Percentiles rank a stretch among this genome's conserved stretches.
These are phyloP conservation scores for Halcyon malimbica DNA, from an alignment of 2,113 vertebrate species.

Conservation along the genomic window DNA sequence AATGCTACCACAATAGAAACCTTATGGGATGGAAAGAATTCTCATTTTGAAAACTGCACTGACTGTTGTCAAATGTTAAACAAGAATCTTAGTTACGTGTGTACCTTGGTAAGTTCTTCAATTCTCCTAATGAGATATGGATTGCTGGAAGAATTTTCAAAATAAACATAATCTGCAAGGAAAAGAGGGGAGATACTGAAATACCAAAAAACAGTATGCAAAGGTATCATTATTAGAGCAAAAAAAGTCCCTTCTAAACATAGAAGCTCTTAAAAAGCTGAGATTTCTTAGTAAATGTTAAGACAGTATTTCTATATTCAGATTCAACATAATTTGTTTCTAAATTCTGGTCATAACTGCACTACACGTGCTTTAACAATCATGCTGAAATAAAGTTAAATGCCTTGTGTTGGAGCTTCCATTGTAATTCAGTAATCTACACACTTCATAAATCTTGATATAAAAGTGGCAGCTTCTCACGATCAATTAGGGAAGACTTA, in stretches of 20 bases:
- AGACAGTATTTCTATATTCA: background rate
- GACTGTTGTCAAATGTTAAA: background rate
- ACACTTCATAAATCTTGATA: background rate
- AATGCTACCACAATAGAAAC: background rate
- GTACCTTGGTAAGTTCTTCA: conserved; percentile 99
- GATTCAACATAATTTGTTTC: background rate
- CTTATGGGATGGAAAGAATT: background rate
- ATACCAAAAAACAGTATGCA: background rate
- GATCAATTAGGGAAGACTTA: background rate
- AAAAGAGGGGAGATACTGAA: conserved; percentile 62
- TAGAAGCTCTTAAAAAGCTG: background rate
- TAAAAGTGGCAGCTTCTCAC: background rate
- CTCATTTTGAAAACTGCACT: background rate
- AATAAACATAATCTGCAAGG: conserved; percentile 96
- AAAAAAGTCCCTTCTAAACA: background rate
- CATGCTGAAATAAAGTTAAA: background rate
- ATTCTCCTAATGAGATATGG: conserved; percentile 98
- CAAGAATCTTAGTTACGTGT: background rate
- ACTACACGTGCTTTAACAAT: background rate
- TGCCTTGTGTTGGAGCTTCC: background rate
- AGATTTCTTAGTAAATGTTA: background rate
- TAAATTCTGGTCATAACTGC: background rate
- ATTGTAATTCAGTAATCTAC: background rate
- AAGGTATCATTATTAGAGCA: background rate
- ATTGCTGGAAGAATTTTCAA: conserved; percentile 99